Conservation (phyloP, 2,113 vertebrate species). For the Lycaon pictus region DNA sequence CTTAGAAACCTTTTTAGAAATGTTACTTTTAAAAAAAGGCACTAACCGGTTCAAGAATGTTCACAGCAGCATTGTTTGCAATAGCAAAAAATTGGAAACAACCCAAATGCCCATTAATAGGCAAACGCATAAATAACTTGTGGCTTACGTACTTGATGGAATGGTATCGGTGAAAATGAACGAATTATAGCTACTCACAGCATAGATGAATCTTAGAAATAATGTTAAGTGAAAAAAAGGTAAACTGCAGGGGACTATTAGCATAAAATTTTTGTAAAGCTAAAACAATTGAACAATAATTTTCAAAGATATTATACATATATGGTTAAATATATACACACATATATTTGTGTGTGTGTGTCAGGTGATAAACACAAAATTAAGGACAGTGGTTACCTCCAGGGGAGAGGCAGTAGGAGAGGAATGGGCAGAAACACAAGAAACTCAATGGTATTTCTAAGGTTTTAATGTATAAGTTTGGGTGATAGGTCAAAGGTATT, state of each 20-base stretch:
- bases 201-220: constrained; percentile 34
- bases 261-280: constrained; percentile 35
- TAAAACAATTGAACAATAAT: constrained; percentile 52
- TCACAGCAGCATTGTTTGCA: constrained; percentile 63
- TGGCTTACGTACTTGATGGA: not conserved
- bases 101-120: not conserved
- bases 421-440: constrained; percentile 15
- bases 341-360: not conserved
- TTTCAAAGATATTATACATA: constrained; percentile 52
- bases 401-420: not conserved
- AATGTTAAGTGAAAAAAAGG: constrained; percentile 15
- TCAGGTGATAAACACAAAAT: constrained; percentile 53
- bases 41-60: constrained; percentile 64
- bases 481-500: constrained; percentile 29
- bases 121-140: not conserved
- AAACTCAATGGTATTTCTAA: constrained; percentile 53
- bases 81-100: constrained; percentile 38
- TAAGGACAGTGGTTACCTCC: constrained; percentile 29
- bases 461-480: constrained; percentile 64
- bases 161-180: constrained; percentile 12
- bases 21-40: constrained; percentile 65
- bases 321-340: not conserved
- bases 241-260: constrained; percentile 18
- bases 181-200: not conserved
- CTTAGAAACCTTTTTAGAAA: constrained; percentile 56